Evolutionary conservation across 2,797 vertebrate genomes (phyloP).

Genomic region (Echeneis naucrates): DNA sequence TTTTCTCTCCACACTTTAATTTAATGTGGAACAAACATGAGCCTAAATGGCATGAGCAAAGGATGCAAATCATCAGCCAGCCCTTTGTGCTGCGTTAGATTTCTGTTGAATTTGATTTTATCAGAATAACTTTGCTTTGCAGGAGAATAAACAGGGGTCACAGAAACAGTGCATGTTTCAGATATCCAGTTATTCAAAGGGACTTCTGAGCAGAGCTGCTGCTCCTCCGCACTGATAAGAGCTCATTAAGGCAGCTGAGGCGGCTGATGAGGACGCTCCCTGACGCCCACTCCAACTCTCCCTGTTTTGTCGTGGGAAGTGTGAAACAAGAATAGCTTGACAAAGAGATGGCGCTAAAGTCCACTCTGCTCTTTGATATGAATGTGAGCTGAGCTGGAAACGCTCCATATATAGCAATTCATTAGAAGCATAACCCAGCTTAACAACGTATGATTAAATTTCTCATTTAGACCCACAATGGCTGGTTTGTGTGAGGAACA

Average conservation of each 20-base stretch:
- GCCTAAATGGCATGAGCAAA: no score
- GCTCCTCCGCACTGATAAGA: neutral
- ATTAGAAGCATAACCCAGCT: conserved; percentile 14
- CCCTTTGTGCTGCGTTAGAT: no score
- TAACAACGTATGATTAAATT: conserved; percentile 6
- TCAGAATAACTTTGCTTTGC: no score
- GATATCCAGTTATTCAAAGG: neutral
- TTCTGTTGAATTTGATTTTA: no score
- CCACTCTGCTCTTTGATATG: neutral
- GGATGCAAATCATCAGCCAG: no score
- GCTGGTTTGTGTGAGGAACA: conserved; percentile 23
- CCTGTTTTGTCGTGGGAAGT: neutral
- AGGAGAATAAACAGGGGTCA: neutral
- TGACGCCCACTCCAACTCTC: neutral
- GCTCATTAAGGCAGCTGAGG: neutral
- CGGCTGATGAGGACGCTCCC: neutral
- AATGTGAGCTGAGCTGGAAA: conserved; percentile 14
- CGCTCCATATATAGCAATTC: conserved; percentile 11
- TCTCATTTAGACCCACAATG: conserved; percentile 14
- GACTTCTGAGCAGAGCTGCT: neutral
- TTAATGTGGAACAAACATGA: no score
- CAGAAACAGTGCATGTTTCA: neutral
- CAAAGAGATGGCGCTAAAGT: neutral
- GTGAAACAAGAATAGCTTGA: neutral
- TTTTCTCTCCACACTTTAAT: no score